Base-by-base conservation (phyloP, 2,113 vertebrate species). In the Struthidea cinerea region DNA sequence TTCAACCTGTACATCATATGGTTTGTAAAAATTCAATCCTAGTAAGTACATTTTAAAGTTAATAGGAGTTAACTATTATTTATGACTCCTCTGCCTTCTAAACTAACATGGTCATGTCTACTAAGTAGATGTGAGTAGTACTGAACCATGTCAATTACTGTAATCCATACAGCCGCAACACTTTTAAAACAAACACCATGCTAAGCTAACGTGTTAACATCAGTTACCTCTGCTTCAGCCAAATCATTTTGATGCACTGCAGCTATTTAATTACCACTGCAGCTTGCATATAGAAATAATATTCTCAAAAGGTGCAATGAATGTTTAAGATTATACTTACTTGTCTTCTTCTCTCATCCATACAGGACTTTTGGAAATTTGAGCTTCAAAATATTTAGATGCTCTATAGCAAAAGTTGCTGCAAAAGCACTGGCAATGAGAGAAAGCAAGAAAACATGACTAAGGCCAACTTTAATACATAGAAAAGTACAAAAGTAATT, bases 401-500 rank as follows among this genome's bases (percentile, higher is more conserved):
- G 99, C 99, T 98, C 97, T 99, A 70, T 99, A 99, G 97, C 99
- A 99, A 97, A 99, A 99, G 94, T 99, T 98, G 97, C 99, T 99
- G 96, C 99, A 99, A 97, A 99, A 99, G 97, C 98, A 98, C 99
- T 99, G 85, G 68, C 97, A 75, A 73, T 8, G 9, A 84, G 10
- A 94, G 10, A 70, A 77, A 70, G 32, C 11, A 90, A 49, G 52
- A 85, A 93, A 93, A 74, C 21, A 37, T 0, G 0, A 64, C 13
- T 41, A 80, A 74, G 67, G 20, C 10, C 12, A 52, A 80, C 16
- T 75, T 91, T 44, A 75, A 42, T 50, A 78, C 21, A 74, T 0
- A 77, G 12, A 69, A 82, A 93, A 23, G 39, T 37, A 77, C 3
- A 77, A 57, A 60, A 80, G 15, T 13, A 5, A 59, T 30, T 16